Percentiles rank a stretch among this genome's conserved stretches.
These are phyloP conservation scores for Acholoe squamosa DNA, from an alignment of 2,888 invertebrate species.

Conservation along the genomic window DNA sequence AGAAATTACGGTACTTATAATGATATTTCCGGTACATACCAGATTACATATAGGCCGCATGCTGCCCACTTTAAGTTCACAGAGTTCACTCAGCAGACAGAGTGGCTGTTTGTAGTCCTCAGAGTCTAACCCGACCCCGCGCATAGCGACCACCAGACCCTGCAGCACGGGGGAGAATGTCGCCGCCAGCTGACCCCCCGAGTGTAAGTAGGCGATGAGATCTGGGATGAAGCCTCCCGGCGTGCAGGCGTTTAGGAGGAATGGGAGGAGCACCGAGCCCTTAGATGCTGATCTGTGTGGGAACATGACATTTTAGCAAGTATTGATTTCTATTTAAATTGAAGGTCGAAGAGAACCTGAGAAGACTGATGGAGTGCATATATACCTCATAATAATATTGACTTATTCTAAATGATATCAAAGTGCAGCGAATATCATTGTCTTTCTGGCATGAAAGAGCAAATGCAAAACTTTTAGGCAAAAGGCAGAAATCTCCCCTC, in stretches of 20 bases:
- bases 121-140: conserved; percentile 88
- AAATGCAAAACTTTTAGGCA: too few species aligned
- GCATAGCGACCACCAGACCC: conserved; percentile 88
- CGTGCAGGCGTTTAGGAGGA: conserved; percentile 88
- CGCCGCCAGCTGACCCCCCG: conserved; percentile 55
- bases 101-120: conserved; percentile 88
- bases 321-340: too few species aligned
- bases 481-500: too few species aligned
- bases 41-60: conserved; percentile 89
- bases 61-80: conserved; percentile 88
- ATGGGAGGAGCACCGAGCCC: conserved; percentile 87
- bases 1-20: too few species aligned
- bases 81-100: conserved; percentile 89
- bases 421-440: too few species aligned
- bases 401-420: too few species aligned
- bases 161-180: conserved; percentile 89
- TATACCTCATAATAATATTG: too few species aligned
- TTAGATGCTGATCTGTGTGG: conserved; percentile 78
- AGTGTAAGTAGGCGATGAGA: conserved; percentile 84
- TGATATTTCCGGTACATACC: too few species aligned
- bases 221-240: conserved; percentile 90
- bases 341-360: too few species aligned
- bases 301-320: too few species aligned
- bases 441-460: too few species aligned
- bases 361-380: too few species aligned